Conservation (phyloP, 2,888 invertebrate genomes). For the Daptonema setosum region DNA sequence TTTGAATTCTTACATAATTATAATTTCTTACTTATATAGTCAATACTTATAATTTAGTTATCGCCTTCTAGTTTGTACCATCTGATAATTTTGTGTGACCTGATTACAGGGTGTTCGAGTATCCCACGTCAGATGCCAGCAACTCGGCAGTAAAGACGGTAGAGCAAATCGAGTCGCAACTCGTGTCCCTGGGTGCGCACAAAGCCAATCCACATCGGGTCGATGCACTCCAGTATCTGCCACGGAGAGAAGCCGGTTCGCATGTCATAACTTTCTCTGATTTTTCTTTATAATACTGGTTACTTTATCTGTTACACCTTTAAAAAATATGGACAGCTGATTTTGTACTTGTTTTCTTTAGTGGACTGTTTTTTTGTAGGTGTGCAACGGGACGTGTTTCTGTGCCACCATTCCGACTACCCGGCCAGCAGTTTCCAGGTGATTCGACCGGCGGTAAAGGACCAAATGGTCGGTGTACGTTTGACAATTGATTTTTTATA, state of each 20-base stretch:
- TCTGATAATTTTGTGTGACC: too few relatives aligned
- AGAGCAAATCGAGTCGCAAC: neutral
- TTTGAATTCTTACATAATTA: too few relatives aligned
- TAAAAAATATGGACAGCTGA: too few relatives aligned
- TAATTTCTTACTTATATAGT: too few relatives aligned
- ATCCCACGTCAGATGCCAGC: neutral
- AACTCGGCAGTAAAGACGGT: neutral
- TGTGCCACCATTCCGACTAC: constrained; percentile 3
- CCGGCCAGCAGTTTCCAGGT: constrained; percentile 1
- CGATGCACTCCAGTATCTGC: neutral
- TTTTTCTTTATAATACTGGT: neutral
- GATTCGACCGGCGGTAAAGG: too few relatives aligned
- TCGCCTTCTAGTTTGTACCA: too few relatives aligned
- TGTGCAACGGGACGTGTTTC: neutral
- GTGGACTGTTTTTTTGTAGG: too few relatives aligned
- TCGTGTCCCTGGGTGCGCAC: neutral
- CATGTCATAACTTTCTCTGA: neutral
- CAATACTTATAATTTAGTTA: too few relatives aligned
- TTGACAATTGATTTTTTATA: too few relatives aligned
- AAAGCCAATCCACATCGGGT: neutral
- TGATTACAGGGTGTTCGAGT: neutral
- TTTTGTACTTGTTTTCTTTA: too few relatives aligned
- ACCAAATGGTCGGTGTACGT: too few relatives aligned
- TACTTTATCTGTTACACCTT: too few relatives aligned
- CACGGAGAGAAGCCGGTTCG: neutral